Base-by-base conservation (phyloP, 2,113 vertebrate genomes). In the Corapipo altera region DNA sequence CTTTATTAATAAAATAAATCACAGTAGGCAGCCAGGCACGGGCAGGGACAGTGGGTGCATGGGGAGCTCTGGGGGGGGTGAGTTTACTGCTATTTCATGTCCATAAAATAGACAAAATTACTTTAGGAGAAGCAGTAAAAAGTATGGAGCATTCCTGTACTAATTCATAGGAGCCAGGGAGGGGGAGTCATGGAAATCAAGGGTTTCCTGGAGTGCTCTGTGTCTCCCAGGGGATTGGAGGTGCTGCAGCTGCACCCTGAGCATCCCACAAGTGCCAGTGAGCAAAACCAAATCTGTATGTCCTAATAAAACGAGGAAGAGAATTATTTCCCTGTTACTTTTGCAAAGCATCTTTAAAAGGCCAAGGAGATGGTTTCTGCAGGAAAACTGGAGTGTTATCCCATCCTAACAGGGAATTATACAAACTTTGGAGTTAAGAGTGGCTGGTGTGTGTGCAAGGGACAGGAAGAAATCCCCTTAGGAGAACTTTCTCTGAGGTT, bases 1-100 rank as follows among this genome's bases (percentile, higher is more conserved):
- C 91, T 96, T 89, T 95, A 96, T 97, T 91, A 95, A 89, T 94
- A 11, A 87, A 90, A 90, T 95, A 78, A 89, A 96, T 97, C 95
- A 92, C 5, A 11, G 48, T 1, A 80, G 93, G 59, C 65, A 86
- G 51, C 58, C 85, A 64, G 23, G 59, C 81, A 64, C 9, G 39
- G 39, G 88, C 81, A 80, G 84, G 35, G 27, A 28, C 13, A 43
- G 28, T 49, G 70, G 23, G 61, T 44, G 41, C n/a, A 30, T 20
- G 52, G 35, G 69, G 58, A 77, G 93, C 35, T 59, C 15, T n/a
- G 32, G 39, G 39, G 19, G 21, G 30, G 24, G 27, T 33, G 46
- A 14, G 49, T 79, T 73, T 39, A 22, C 64, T 72, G 10, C 66
- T 30, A 23, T 30, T 80, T 85, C 23, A 15, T 23, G 13, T 43